Evolutionary conservation across 2,113 vertebrate species (phyloP).

Genomic region (Jacana jacana): DNA sequence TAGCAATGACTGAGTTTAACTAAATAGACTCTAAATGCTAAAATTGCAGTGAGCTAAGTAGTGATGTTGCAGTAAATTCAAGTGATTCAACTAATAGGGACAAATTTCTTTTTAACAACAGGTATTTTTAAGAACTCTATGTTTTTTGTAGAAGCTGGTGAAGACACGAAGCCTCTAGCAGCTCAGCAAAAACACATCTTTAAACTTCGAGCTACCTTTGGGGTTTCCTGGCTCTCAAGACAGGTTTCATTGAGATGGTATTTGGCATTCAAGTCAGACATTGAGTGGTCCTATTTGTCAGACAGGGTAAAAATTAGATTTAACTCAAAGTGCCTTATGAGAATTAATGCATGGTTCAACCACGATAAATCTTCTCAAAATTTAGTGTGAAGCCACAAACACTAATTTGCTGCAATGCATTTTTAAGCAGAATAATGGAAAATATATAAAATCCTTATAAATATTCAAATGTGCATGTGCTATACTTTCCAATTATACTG

Average conservation of each 20-base stretch:
- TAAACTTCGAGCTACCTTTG: neutral
- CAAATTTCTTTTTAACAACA: neutral
- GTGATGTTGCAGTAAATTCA: neutral
- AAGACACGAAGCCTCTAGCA: neutral
- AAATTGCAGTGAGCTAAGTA: neutral
- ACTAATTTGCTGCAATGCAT: neutral
- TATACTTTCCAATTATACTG: neutral
- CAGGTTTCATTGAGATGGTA: neutral
- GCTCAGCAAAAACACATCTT: neutral
- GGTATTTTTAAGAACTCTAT: neutral
- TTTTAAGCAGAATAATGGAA: conserved; percentile 5
- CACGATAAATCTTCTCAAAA: neutral
- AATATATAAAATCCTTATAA: neutral
- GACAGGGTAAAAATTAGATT: neutral
- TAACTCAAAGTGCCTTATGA: neutral
- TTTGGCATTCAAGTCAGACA: neutral
- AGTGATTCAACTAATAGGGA: neutral
- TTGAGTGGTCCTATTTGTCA: neutral
- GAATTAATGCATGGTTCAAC: neutral
- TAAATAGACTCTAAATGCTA: neutral
- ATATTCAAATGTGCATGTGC: neutral
- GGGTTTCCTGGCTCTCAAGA: neutral
- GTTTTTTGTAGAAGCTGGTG: neutral
- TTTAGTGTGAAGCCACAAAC: neutral
- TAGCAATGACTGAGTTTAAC: neutral